Conservation (phyloP, 2,797 vertebrate genomes). For the Chiloscyllium punctatum region DNA sequence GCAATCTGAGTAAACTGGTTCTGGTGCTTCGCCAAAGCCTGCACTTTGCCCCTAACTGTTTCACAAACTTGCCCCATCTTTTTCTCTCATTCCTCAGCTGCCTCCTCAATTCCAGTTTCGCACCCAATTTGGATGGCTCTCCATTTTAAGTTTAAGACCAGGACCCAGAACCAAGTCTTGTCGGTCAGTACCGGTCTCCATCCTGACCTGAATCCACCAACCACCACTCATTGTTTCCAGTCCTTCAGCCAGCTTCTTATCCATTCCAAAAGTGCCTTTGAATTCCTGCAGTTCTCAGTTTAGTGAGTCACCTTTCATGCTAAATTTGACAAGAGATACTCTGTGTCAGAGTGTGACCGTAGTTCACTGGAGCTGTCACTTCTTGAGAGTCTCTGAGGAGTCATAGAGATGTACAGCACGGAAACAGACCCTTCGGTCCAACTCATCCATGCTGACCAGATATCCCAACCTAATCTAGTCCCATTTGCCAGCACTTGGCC, state of each 20-base stretch:
- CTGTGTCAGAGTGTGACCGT: not conserved
- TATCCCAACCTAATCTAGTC: too few species aligned
- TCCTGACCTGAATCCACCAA: not conserved
- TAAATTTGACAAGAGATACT: not conserved
- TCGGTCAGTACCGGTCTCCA: not conserved
- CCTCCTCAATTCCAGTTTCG: not conserved
- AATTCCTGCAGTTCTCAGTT: not conserved
- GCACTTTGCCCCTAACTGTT: not conserved
- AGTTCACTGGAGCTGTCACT: not conserved
- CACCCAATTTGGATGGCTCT: not conserved
- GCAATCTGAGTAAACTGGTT: too few species aligned
- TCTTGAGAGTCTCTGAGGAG: not conserved
- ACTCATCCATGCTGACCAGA: too few species aligned
- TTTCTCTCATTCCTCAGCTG: not conserved
- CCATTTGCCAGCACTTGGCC: too few species aligned
- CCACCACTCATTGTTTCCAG: not conserved
- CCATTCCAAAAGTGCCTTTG: not conserved
- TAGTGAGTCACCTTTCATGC: not conserved
- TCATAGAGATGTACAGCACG: too few species aligned
- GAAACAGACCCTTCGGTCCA: too few species aligned
- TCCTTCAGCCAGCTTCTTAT: not conserved
- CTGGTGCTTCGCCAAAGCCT: too few species aligned
- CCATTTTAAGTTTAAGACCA: not conserved
- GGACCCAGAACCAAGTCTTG: not conserved
- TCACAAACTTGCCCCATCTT: not conserved